A percentile compares a stretch with the other conserved stretches of the same genome.
Conservation (phyloP, 2,888 invertebrate genomes). For the Lingula anatina region DNA sequence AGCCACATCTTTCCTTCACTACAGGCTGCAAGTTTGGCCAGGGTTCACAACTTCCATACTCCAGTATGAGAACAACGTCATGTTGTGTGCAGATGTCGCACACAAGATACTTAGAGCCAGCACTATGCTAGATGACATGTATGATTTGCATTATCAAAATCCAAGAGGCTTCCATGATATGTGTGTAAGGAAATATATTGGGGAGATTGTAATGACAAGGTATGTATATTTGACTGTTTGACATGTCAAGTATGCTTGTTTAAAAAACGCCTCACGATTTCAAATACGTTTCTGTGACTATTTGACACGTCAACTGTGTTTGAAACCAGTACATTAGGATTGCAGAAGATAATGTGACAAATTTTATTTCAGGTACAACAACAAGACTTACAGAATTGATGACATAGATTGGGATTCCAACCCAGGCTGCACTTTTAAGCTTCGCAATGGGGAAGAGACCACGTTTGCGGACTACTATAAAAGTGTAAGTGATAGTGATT, state of each 20-base stretch:
- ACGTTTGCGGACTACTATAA: constrained; percentile 76
- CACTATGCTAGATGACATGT: constrained; percentile 64
- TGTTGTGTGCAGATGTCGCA: constrained; percentile 64
- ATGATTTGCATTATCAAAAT: constrained; percentile 41
- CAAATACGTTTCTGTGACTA: too few relatives aligned
- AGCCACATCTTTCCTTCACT: constrained; percentile 1
- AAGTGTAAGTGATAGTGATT: constrained; percentile 24
- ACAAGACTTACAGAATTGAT: constrained; percentile 80
- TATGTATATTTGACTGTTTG: constrained; percentile 12
- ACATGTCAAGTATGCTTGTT: too few relatives aligned
- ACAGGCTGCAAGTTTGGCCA: constrained; percentile 37
- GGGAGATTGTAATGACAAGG: constrained; percentile 69
- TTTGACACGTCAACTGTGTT: too few relatives aligned
- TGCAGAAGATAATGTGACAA: too few relatives aligned
- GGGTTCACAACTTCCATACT: constrained; percentile 41
- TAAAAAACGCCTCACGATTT: too few relatives aligned
- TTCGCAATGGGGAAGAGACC: constrained; percentile 50
- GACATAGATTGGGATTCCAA: constrained; percentile 73
- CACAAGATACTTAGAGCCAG: constrained; percentile 79
- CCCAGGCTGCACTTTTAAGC: constrained; percentile 66
- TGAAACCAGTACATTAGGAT: too few relatives aligned
- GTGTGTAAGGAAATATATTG: constrained; percentile 59
- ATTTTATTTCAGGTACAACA: constrained; percentile 81
- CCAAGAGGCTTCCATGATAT: constrained; percentile 54
- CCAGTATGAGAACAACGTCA: constrained; percentile 30